Evolutionary conservation across 2,888 invertebrate species (phyloP), one percentile per base, ranked within the genome.

Genomic region (Ichneumoninae sp.): DNA sequence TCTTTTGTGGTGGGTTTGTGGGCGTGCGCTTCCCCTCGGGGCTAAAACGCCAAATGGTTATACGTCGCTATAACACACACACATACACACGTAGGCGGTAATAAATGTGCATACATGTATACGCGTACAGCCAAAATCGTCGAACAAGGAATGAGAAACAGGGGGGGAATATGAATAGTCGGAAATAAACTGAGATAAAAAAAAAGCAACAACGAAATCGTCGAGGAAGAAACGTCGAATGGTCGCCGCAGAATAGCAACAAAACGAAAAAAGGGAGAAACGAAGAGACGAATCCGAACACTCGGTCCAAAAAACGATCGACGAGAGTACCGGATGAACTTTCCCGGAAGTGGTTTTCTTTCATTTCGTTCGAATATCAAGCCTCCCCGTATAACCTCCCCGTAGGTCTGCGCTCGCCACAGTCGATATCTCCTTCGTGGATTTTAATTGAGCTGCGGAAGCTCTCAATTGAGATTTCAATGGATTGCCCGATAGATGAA

Each of bases 1-100:
- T 93, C 92, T 93, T 93, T 93, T 93, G 93, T 93, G 92, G 90
- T 88, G 89, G 90, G 89, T 88, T 88, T 91, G 92, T 92, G 93
- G 93, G 93, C 93, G 93, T 91, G 89, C 89, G 91, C 91, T 91
- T 91, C 90, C 90, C 85, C 90, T 89, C 91, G 84, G 90, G 92
- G 92, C 91, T 90, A 90, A 91, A 93, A 91, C 90, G 90, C 93
- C 93, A 93, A 92, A 91, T 92, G 91, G 91, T 91, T 82, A 91
- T 86, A 91, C 90, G 88, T 88, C 89, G 86, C 87, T 88, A 87
- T 85, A 52, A 87, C 86, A 44, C 60, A 50, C 50, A 74, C 66
- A 80, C 60, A 57, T n/a, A 26, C 69, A 71, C 69, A 80, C 40
- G 16, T 54, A 60, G 33, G 33, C 52, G 30, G 30, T 52, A 33